Conservation (phyloP, 2,888 invertebrate genomes). For the Drosophila neotestacea region DNA sequence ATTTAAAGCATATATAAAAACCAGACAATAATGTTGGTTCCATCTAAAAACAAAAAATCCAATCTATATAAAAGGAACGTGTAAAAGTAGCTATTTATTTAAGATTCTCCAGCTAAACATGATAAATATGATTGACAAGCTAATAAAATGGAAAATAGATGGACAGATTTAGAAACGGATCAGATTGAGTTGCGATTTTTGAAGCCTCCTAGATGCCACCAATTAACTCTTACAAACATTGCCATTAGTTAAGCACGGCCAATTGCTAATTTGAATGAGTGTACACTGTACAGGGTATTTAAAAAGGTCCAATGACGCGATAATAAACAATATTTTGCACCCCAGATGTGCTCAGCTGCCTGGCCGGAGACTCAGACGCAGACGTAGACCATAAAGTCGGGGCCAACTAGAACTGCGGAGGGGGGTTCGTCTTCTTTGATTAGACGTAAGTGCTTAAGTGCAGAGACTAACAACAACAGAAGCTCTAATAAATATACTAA, state of each 20-base stretch:
- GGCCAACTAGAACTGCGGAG: slow-evolving; percentile 21
- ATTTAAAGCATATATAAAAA: too few species aligned
- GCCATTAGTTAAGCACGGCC: background rate
- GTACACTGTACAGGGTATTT: slow-evolving; percentile 1
- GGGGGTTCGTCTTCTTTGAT: slow-evolving; percentile 37
- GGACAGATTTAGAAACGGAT: too few species aligned
- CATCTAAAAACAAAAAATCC: too few species aligned
- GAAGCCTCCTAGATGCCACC: background rate
- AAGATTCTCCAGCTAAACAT: too few species aligned
- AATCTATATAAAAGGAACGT: too few species aligned
- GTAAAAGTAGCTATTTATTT: too few species aligned
- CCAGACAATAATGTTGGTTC: too few species aligned
- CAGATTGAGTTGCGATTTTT: too few species aligned
- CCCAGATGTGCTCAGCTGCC: slow-evolving; percentile 45
- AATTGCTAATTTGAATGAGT: background rate
- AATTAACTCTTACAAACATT: background rate
- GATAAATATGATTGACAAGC: too few species aligned
- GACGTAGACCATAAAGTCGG: background rate
- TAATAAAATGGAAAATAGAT: too few species aligned
- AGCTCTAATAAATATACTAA: slow-evolving; percentile 28
- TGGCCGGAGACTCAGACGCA: slow-evolving; percentile 11
- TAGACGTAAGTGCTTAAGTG: slow-evolving; percentile 53
- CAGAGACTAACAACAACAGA: slow-evolving; percentile 31
- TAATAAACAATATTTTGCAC: slow-evolving; percentile 63
- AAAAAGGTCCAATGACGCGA: slow-evolving; percentile 53